A percentile compares a stretch with the other conserved stretches of the same genome.
phyloP scores from a whole-genome alignment of 92 coral and sea anemone species.

The Pocillopora grandis region DNA sequence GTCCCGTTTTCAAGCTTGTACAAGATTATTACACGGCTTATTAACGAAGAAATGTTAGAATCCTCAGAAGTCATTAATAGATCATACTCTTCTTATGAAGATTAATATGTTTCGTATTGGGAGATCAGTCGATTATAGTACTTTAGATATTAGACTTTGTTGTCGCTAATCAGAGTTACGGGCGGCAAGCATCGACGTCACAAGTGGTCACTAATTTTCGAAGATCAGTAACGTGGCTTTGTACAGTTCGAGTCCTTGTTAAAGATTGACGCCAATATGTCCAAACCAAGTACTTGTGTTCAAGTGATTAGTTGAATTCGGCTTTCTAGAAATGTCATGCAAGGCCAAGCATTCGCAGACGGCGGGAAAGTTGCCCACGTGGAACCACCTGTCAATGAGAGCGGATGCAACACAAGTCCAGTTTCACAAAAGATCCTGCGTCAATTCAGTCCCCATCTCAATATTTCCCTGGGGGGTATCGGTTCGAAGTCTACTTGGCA shows the following conservation, averaged over 20 bases:
- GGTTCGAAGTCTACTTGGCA: background rate
- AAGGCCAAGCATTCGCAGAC: background rate
- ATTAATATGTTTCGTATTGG: conserved; percentile 14
- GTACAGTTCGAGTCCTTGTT: background rate
- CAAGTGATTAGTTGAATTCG: conserved; percentile 26
- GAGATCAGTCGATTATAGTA: conserved; percentile 31
- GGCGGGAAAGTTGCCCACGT: conserved; percentile 15
- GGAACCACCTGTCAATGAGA: background rate
- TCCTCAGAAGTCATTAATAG: conserved; percentile 13
- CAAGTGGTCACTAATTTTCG: background rate
- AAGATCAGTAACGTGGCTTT: background rate
- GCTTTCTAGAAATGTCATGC: conserved; percentile 18
- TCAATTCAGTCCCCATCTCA: background rate
- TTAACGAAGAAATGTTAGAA: conserved; percentile 19
- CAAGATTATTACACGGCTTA: conserved; percentile 19
- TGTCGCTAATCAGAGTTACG: background rate
- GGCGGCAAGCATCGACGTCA: background rate
- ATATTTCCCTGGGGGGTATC: conserved; percentile 28
- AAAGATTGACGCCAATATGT: background rate
- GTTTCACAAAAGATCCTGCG: background rate
- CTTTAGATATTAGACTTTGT: conserved; percentile 37
- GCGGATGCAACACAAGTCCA: background rate
- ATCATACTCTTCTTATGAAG: conserved; percentile 17
- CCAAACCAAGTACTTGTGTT: background rate
- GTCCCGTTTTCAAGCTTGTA: background rate